Evolutionary conservation across 1,140 invertebrate genomes (phyloP).

Genomic region (Caerostris darwini): DNA sequence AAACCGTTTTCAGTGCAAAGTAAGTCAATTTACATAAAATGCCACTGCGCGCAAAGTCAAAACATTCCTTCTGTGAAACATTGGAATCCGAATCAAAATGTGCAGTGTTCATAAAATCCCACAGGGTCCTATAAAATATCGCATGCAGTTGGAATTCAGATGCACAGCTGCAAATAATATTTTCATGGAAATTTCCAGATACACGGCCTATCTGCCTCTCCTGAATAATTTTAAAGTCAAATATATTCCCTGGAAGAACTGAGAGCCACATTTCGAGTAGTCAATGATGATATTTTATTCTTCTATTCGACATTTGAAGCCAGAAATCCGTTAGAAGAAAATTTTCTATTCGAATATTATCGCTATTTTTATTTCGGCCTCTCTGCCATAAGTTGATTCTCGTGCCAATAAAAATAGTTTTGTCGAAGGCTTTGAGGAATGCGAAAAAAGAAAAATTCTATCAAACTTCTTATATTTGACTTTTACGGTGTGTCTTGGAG

Average conservation of each 20-base stretch:
- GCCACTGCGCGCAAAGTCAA: neutral
- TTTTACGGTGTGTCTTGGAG: neutral
- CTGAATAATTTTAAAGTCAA: slow-evolving; percentile 50
- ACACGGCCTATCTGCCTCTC: neutral
- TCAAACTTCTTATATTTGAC: slow-evolving; percentile 21
- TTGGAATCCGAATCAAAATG: neutral
- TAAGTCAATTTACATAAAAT: neutral
- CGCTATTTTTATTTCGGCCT: neutral
- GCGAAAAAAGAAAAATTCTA: neutral
- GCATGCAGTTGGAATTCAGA: slow-evolving; percentile 5
- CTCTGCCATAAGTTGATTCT: neutral
- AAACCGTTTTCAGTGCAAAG: neutral
- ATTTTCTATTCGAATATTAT: slow-evolving; percentile 34
- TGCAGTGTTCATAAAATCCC: neutral
- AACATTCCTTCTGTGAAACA: neutral
- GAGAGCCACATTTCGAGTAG: neutral
- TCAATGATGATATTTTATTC: slow-evolving; percentile 57
- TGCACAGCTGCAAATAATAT: slow-evolving; percentile 49
- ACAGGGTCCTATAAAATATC: neutral
- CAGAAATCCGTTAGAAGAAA: neutral
- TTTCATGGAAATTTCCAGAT: slow-evolving; percentile 33
- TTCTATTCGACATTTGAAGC: neutral
- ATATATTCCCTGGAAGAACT: slow-evolving; percentile 14
- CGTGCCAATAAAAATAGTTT: neutral
- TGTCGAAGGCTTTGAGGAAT: neutral